Percentiles rank a stretch among this genome's conserved stretches.
These are phyloP conservation scores for Frankliniella intonsa DNA, from an alignment of 2,888 invertebrate genomes.

Conservation along the genomic window DNA sequence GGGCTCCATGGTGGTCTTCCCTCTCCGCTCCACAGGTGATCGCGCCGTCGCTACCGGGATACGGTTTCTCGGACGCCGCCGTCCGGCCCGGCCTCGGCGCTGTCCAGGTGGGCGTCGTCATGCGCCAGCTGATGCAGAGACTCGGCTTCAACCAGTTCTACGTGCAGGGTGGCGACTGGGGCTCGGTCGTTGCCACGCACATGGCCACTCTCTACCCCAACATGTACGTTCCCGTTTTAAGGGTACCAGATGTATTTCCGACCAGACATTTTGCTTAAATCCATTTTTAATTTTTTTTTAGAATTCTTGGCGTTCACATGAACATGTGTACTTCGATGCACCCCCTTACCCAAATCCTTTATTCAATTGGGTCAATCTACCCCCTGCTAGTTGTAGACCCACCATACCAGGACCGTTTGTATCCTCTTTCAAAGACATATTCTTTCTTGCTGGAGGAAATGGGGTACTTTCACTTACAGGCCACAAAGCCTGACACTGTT, in stretches of 20 bases:
- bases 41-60: constrained; percentile 64
- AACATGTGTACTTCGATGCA: constrained; percentile 55
- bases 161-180: constrained; percentile 81
- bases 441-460: constrained; percentile 45
- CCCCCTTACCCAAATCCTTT: constrained; percentile 40
- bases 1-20: constrained; percentile 42
- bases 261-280: neutral
- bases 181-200: constrained; percentile 57
- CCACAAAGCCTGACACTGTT: constrained; percentile 84
- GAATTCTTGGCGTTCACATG: constrained; percentile 56
- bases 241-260: neutral
- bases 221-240: constrained; percentile 41
- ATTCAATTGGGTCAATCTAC: constrained; percentile 51
- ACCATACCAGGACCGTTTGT: constrained; percentile 45
- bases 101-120: constrained; percentile 54
- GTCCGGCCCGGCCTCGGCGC: constrained; percentile 58
- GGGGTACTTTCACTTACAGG: constrained; percentile 71
- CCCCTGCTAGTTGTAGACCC: constrained; percentile 56
- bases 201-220: constrained; percentile 62
- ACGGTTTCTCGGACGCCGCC: constrained; percentile 63
- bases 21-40: constrained; percentile 46
- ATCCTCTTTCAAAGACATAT: constrained; percentile 41
- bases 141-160: constrained; percentile 63
- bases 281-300: constrained; percentile 40
- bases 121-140: constrained; percentile 66